phyloP scores from a whole-genome alignment of 2,888 invertebrate species.

The Anthophora plumipes region DNA sequence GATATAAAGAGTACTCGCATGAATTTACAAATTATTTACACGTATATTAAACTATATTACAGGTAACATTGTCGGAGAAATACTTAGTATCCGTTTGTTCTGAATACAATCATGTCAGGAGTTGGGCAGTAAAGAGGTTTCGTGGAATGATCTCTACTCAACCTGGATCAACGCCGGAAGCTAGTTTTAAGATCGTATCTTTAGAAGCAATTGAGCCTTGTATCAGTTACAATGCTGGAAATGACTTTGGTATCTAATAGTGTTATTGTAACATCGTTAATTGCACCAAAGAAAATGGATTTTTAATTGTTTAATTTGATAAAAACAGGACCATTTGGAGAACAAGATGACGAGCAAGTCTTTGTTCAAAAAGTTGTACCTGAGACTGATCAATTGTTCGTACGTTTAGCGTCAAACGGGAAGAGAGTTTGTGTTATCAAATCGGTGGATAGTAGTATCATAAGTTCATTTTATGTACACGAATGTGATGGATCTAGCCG shows the following conservation, averaged over 20 bases:
- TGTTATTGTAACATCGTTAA: neutral
- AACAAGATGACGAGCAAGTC: conserved; percentile 98
- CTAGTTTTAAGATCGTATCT: conserved; percentile 98
- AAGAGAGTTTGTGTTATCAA: conserved; percentile 97
- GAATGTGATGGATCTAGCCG: conserved; percentile 98
- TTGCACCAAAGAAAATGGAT: neutral
- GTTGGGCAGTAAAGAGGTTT: conserved; percentile 98
- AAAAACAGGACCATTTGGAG: conserved; percentile 95
- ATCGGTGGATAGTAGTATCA: conserved; percentile 96
- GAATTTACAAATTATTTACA: neutral
- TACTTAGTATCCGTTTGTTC: conserved; percentile 98
- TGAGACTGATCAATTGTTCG: conserved; percentile 97
- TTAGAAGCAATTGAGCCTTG: conserved; percentile 89
- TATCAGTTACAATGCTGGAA: conserved; percentile 88
- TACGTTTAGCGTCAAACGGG: conserved; percentile 97
- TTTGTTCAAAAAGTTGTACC: conserved; percentile 99
- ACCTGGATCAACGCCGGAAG: conserved; percentile 98
- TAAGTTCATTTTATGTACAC: conserved; percentile 98
- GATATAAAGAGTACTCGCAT: neutral
- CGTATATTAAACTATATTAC: conserved; percentile 5
- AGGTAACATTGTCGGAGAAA: conserved; percentile 97
- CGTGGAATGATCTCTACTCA: conserved; percentile 99
- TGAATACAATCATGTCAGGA: conserved; percentile 98
- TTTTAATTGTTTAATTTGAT: neutral
- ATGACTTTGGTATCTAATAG: conserved; percentile 86